These are phyloP conservation scores for Trochalopteron elliotii DNA, from an alignment of 2,113 vertebrate genomes.

Conservation along the genomic window DNA sequence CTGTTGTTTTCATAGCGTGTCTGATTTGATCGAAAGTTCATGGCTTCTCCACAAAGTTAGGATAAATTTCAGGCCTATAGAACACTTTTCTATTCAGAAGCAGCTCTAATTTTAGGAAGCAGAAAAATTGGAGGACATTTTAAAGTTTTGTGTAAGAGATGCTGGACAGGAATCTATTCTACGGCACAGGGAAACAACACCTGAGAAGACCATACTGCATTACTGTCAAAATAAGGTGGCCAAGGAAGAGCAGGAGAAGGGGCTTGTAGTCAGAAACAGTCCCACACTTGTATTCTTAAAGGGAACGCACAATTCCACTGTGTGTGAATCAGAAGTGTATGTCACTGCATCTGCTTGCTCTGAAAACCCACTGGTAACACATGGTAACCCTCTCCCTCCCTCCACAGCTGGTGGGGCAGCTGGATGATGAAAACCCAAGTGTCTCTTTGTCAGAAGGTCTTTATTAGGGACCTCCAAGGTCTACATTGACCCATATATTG, in stretches of 20 bases:
- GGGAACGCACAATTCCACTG: fast-evolving
- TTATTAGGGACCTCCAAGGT: not conserved
- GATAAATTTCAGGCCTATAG: not conserved
- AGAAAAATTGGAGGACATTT: not conserved
- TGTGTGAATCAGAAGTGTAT: not conserved
- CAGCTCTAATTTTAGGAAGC: not conserved
- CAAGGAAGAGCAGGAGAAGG: not conserved
- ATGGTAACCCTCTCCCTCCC: not conserved
- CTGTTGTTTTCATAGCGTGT: not conserved
- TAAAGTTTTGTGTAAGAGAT: not conserved
- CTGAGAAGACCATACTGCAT: not conserved
- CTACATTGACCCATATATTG: fast-evolving
- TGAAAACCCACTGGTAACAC: not conserved
- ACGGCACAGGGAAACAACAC: not conserved
- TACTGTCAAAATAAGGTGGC: not conserved
- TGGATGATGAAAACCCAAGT: not conserved
- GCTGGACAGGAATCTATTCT: not conserved
- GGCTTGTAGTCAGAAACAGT: not conserved
- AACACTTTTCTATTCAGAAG: not conserved
- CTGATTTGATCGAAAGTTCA: not conserved
- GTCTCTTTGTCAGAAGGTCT: not conserved
- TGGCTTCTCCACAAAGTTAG: not conserved
- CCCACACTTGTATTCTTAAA: not conserved
- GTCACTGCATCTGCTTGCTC: not conserved
- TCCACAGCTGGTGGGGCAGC: not conserved